These are phyloP conservation scores for Ormyrus labotus DNA, from an alignment of 2,888 invertebrate species.

Conservation along the genomic window DNA sequence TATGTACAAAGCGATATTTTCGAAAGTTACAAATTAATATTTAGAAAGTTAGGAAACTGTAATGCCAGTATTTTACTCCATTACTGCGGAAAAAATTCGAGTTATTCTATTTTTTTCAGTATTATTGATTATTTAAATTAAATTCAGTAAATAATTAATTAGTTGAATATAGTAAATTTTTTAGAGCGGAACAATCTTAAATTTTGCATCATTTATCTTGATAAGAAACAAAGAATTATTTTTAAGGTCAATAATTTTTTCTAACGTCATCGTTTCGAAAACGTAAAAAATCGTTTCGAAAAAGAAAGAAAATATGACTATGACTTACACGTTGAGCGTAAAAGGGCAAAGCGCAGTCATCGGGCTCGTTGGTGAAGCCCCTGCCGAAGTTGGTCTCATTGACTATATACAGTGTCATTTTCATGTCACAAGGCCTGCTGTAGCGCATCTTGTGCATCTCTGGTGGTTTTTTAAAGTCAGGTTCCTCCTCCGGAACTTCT, in stretches of 20 bases:
- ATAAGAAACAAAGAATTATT: background rate
- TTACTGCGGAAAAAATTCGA: too few species aligned
- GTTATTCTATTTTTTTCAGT: too few species aligned
- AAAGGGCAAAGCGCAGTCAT: constrained; percentile 79
- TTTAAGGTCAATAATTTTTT: background rate
- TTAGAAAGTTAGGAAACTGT: too few species aligned
- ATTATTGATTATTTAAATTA: too few species aligned
- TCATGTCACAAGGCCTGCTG: constrained; percentile 84
- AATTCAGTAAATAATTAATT: too few species aligned
- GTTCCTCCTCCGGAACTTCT: constrained; percentile 69
- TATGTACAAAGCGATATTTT: too few species aligned
- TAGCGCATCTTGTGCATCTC: constrained; percentile 62
- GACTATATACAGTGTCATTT: constrained; percentile 83
- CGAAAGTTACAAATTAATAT: too few species aligned
- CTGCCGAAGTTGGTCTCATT: constrained; percentile 78
- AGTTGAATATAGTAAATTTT: too few species aligned
- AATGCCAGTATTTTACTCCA: too few species aligned
- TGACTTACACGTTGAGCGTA: constrained; percentile 80
- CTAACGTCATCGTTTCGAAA: background rate
- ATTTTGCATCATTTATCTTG: background rate
- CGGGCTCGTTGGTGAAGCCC: constrained; percentile 73
- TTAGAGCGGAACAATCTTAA: too few species aligned
- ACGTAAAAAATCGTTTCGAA: background rate
- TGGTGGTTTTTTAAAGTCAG: constrained; percentile 66
- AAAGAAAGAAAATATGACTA: too few species aligned